A percentile compares a stretch with the other conserved stretches of the same genome.
phyloP scores from a whole-genome alignment of 2,113 vertebrate species.

The Sinocyclocheilus grahami region DNA sequence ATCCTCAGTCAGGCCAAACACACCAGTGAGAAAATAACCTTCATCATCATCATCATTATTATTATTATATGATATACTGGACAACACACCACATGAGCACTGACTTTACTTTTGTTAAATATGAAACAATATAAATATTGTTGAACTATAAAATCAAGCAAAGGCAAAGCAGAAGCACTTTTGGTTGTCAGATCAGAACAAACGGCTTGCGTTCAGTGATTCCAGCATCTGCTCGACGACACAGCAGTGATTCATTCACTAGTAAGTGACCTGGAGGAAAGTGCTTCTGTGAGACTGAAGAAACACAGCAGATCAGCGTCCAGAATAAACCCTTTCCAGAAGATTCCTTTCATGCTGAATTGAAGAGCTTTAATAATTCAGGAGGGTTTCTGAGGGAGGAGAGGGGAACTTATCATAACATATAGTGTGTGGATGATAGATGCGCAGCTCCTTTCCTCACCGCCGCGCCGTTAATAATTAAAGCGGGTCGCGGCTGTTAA shows the following conservation, averaged over 20 bases:
- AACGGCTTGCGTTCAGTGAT: too few species aligned
- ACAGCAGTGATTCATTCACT: not conserved
- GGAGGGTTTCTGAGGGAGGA: conserved; percentile 12
- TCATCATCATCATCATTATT: too few species aligned
- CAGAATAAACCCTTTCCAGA: not conserved
- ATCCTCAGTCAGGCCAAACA: too few species aligned
- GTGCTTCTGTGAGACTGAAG: not conserved
- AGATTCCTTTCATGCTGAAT: conserved; percentile 44
- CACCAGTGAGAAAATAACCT: too few species aligned
- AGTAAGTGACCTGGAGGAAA: not conserved
- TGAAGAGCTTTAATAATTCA: conserved; percentile 72
- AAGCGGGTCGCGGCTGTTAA: conserved; percentile 44
- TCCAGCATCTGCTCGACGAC: too few species aligned
- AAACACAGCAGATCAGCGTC: not conserved
- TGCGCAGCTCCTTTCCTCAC: conserved; percentile 14
- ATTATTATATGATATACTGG: too few species aligned
- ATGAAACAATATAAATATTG: too few species aligned
- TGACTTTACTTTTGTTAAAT: too few species aligned
- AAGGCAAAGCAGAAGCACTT: too few species aligned
- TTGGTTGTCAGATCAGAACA: too few species aligned
- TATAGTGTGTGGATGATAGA: conserved; percentile 47
- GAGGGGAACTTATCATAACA: conserved; percentile 22
- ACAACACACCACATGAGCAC: too few species aligned
- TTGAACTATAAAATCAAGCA: too few species aligned
- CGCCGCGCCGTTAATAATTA: conserved; percentile 57